Conservation (phyloP, 2,888 invertebrate species). For the Kryphioiulus occultus region DNA sequence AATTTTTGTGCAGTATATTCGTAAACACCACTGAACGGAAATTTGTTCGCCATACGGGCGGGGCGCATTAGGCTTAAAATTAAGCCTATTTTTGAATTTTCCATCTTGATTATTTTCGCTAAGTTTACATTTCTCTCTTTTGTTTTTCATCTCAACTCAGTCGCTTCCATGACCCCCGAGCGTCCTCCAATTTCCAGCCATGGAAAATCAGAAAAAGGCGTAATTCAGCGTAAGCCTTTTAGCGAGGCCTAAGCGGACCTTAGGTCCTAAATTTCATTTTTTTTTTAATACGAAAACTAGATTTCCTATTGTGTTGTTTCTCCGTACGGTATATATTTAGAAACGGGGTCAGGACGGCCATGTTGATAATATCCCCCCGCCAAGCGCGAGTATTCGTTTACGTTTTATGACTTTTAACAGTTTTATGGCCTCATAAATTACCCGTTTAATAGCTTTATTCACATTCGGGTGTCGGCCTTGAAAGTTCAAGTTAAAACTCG, state of each 20-base stretch:
- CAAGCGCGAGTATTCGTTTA: constrained; percentile 31
- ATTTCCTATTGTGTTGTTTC: neutral
- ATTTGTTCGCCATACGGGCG: neutral
- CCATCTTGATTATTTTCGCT: neutral
- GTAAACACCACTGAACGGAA: neutral
- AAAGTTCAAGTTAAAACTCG: constrained; percentile 45
- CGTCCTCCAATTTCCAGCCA: neutral
- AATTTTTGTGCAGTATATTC: neutral
- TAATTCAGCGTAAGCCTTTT: neutral
- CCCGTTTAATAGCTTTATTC: constrained; percentile 46
- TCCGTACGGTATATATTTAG: neutral
- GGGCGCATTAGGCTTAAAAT: neutral
- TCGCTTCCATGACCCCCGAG: neutral
- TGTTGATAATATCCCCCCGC: constrained; percentile 2
- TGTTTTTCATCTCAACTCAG: neutral
- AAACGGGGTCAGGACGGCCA: constrained; percentile 40
- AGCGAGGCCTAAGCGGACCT: neutral
- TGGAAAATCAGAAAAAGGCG: neutral
- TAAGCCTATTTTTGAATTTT: neutral
- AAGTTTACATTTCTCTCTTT: neutral
- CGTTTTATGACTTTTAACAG: constrained; percentile 42
- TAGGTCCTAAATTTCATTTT: neutral
- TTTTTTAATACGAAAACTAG: neutral
- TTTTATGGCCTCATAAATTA: constrained; percentile 49
- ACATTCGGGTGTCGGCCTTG: constrained; percentile 45